Evolutionary conservation across 2,888 invertebrate species (phyloP).

Genomic region (Steinernema carpocapsae): DNA sequence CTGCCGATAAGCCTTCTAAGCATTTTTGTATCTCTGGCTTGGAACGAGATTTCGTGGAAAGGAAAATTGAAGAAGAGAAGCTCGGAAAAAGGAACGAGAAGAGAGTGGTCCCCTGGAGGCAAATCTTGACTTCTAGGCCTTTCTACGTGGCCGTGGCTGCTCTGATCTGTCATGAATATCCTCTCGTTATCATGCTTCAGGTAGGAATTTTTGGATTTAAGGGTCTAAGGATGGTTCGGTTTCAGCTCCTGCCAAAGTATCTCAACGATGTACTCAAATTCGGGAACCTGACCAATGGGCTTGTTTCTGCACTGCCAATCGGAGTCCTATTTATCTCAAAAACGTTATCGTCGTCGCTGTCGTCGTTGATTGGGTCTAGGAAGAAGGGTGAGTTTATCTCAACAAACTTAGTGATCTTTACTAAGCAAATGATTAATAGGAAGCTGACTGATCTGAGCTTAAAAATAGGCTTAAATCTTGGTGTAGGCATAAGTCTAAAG

Average conservation of each 20-base stretch:
- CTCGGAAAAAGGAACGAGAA: slow-evolving; percentile 62
- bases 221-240: not conserved
- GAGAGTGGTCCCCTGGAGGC: slow-evolving; percentile 58
- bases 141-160: slow-evolving; percentile 62
- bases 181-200: slow-evolving; percentile 64
- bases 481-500: too few relatives aligned
- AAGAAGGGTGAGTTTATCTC: slow-evolving; percentile 46
- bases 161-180: slow-evolving; percentile 66
- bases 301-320: slow-evolving; percentile 64
- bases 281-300: slow-evolving; percentile 54
- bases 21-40: slow-evolving; percentile 60
- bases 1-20: slow-evolving; percentile 67
- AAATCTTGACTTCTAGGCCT: slow-evolving; percentile 53
- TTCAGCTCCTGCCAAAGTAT: slow-evolving; percentile 63
- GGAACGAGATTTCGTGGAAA: slow-evolving; percentile 58
- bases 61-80: slow-evolving; percentile 64
- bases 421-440: too few relatives aligned
- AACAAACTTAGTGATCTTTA: too few relatives aligned
- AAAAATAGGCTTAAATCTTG: too few relatives aligned
- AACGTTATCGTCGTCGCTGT: slow-evolving; percentile 60
- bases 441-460: too few relatives aligned
- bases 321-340: slow-evolving; percentile 62
- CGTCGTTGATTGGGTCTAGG: slow-evolving; percentile 52
- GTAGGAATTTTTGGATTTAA: slow-evolving; percentile 37
- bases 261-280: slow-evolving; percentile 60